Base-by-base conservation (phyloP, 2,888 invertebrate genomes). In the Psylliodes chrysocephalus region DNA sequence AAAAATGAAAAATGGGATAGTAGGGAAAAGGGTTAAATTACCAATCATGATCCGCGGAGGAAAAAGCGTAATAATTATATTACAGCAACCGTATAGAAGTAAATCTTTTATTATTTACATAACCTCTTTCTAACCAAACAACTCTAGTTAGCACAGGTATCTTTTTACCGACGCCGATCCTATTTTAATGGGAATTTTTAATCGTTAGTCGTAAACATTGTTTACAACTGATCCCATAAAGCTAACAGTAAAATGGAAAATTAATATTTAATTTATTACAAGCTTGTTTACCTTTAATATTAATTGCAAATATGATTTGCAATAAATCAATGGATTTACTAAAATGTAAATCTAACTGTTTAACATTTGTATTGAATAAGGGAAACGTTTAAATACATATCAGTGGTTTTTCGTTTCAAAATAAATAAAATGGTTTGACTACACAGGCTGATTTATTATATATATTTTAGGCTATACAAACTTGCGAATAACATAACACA, bases 191-290 rank as follows among this genome's bases (percentile, higher is more conserved):
- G 25, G 17, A 28, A 49, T 49, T 49, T 49, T 49, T 46, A 56
- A 35, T 46, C 44, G 35, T 35, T 30, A n/a, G 18, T n/a, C 38
- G 40, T 47, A 49, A 54, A 54, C 35, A 55, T 40, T 54, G 17
- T 49, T 38, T 35, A 47, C 38, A 54, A 35, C 19, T n/a, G 25
- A 35, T 47, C 28, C 35, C 35, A 61, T 55, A 54, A 40, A 61
- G 47, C 47, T 38, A 47, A 55, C 55, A 55, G 40, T 61, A 55
- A 44, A 61, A 61, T 61, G 38, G 18, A 30, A 59, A 59, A 60
- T 64, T 38, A 57, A 60, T 65, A 60, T 65, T 61, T 25, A 61
- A 61, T 57, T 61, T 57, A 61, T 61, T 30, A 42, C 61, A 46
- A 33, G 51, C 40, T 40, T 57, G 61, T 53, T 61, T 49, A 61